Base-by-base conservation (phyloP, 2,113 vertebrate genomes). In the Salvelinus namaycush region DNA sequence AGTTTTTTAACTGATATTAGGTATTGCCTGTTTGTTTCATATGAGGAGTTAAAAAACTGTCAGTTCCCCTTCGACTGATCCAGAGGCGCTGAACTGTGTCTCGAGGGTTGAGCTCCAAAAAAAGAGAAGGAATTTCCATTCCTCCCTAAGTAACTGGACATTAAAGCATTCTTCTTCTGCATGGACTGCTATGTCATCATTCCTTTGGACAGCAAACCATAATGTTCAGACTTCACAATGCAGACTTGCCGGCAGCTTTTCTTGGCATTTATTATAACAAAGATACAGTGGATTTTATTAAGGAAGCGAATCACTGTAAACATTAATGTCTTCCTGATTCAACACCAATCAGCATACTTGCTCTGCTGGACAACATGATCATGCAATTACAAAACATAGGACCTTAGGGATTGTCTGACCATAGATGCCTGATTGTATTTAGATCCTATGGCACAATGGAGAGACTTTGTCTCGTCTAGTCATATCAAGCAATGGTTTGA, bases 271-370 rank as follows among this genome's bases (percentile, higher is more conserved):
- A 29, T 49, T 3, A 24, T 24, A 26, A 22, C 29, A 26, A 9
- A 27, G 62, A 65, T 67, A 67, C 24, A 83, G 78, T 79, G 51
- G 83, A 82, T 82, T 70, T 86, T 72, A 88, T 86, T 79, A 83
- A 6, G 6, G 29, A 16, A 76, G 39, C 1, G 31, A 20, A 66
- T 83, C 73, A 72, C 27, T 79, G 54, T 67, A 59, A 68, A 73
- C 73, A 51, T 81, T 79, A 85, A 86, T 83, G 69, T 86, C 73
- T 78, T 68, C 29, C 24, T 71, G 71, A 75, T 14, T 81, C 79
- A 86, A 82, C 87, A 80, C 39, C 72, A 86, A 75, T 70, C 74
- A 80, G 79, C 24, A 88, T 92, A 85, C 89, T 91, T 90, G 80
- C 81, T 87, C 84, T 73, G 78, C 86, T 86, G 86, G 87, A 64